Conservation (phyloP, 2,888 invertebrate genomes). For the Nomada ferruginata region DNA sequence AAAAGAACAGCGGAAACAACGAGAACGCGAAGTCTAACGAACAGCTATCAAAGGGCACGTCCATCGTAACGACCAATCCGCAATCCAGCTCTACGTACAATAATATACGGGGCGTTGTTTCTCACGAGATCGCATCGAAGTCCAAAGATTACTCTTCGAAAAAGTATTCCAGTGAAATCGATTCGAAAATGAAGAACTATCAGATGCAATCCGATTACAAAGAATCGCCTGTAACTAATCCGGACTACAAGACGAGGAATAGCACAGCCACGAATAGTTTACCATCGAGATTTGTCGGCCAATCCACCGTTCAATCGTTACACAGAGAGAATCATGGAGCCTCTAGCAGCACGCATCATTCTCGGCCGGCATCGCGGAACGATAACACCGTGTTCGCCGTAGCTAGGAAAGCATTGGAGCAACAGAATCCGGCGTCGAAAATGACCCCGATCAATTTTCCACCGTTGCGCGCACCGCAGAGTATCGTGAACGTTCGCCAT, state of each 20-base stretch:
- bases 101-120: slow-evolving; percentile 53
- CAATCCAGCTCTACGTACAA: slow-evolving; percentile 60
- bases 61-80: slow-evolving; percentile 55
- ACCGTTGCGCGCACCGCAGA: slow-evolving; percentile 76
- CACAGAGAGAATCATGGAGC: slow-evolving; percentile 64
- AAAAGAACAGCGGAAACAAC: slow-evolving; percentile 62
- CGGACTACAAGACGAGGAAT: slow-evolving; percentile 68
- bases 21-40: slow-evolving; percentile 60
- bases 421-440: slow-evolving; percentile 68
- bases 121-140: slow-evolving; percentile 64
- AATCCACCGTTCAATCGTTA: slow-evolving; percentile 54
- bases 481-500: slow-evolving; percentile 77
- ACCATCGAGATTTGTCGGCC: slow-evolving; percentile 63
- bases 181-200: slow-evolving; percentile 69
- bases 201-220: slow-evolving; percentile 67
- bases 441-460: slow-evolving; percentile 76
- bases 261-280: slow-evolving; percentile 54
- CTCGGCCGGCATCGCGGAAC: slow-evolving; percentile 62
- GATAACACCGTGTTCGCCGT: slow-evolving; percentile 64
- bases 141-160: slow-evolving; percentile 70
- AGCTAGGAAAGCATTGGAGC: slow-evolving; percentile 71
- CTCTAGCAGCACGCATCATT: slow-evolving; percentile 49
- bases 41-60: slow-evolving; percentile 49
- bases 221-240: slow-evolving; percentile 57
- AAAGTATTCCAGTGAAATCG: slow-evolving; percentile 68